Evolutionary conservation across 2,797 vertebrate species (phyloP), one percentile per base, ranked within the genome.

Genomic region (Manis pentadactyla): DNA sequence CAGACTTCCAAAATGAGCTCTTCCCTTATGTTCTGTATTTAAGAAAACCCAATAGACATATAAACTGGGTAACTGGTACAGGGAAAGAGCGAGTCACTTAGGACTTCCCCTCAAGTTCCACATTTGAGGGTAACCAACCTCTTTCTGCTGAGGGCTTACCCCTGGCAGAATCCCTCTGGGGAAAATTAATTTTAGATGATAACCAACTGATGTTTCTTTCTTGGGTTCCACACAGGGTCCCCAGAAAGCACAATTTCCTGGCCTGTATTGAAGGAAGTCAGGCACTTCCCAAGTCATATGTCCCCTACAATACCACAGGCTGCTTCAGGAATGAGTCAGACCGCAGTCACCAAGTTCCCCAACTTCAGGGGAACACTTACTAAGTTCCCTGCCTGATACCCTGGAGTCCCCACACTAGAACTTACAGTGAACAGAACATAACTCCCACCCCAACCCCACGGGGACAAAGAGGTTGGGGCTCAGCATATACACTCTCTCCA

Each of bases 1-100:
- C 86, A 69, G 86, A 87, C 75, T 97, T 95, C 23, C 34, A 75
- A 53, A 61, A 71, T 71, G 61, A 94, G 79, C 49, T 74, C 78
- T 55, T 87, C 49, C 25, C 9, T 5, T 86, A 57, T 53, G 11
- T 49, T 18, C 17, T 92, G 46, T 57, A 59, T 63, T 82, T 79
- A 74, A 89, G 78, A 94, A 95, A 90, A 34, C 5, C 14, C 29
- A 90, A 25, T n/a, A 91, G 61, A 61, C 46, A 23, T 3, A n/a
- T 73, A 78, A 46, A 21, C 46, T 59, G 51, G 18, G 1, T 83
- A 81, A 86, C 10, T 61, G 39, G 7, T 79, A 53, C 13, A 55
- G 31, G 42, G 17, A 92, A 93, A 2, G 18, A 61, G 9, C 10
- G 84, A 37, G 31, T 31, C 31, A 31, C 23, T 61, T 73, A 31